Percentiles rank a stretch among this genome's conserved stretches.
These are phyloP conservation scores for Zaprionus lachaisei DNA, from an alignment of 1,140 invertebrate genomes.

Conservation along the genomic window DNA sequence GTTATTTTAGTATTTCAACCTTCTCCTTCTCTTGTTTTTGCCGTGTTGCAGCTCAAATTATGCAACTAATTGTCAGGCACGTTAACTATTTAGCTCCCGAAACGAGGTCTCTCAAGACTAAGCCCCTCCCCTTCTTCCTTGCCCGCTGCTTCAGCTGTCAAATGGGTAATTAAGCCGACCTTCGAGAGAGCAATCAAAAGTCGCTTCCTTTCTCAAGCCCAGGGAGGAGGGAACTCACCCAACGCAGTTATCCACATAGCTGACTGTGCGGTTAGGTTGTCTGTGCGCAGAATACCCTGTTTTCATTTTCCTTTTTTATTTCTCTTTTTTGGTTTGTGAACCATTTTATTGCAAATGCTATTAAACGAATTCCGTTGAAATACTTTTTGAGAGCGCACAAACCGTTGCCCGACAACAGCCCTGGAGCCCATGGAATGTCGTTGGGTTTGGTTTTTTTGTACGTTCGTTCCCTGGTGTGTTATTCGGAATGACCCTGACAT, in stretches of 20 bases:
- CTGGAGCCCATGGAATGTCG: conserved; percentile 38
- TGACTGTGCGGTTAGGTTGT: conserved; percentile 16
- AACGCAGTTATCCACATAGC: conserved; percentile 53
- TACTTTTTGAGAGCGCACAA: conserved; percentile 34
- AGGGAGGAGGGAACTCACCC: conserved; percentile 3
- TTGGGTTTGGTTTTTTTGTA: conserved; percentile 14
- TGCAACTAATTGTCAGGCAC: conserved; percentile 81
- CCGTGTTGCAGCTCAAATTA: conserved; percentile 51
- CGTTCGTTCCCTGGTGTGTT: conserved; percentile 8
- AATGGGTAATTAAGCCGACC: conserved; percentile 77
- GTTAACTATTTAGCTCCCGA: conserved; percentile 60
- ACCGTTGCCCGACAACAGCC: conserved; percentile 34
- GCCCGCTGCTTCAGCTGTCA: conserved; percentile 56
- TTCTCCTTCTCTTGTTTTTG: conserved; percentile 2
- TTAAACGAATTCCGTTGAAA: conserved; percentile 54
- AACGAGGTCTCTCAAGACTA: conserved; percentile 10
- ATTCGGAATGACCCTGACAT: conserved; percentile 21
- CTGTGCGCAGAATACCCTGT: conserved; percentile 11
- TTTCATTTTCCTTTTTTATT: neutral
- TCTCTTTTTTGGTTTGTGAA: neutral
- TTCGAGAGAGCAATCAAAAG: conserved; percentile 52
- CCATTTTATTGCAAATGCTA: conserved; percentile 52
- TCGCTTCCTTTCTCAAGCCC: neutral
- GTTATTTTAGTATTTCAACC: conserved; percentile 47
- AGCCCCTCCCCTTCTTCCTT: neutral